Evolutionary conservation across 2,888 invertebrate genomes (phyloP), one percentile per base, ranked within the genome.

Genomic region (Sesia apiformis): DNA sequence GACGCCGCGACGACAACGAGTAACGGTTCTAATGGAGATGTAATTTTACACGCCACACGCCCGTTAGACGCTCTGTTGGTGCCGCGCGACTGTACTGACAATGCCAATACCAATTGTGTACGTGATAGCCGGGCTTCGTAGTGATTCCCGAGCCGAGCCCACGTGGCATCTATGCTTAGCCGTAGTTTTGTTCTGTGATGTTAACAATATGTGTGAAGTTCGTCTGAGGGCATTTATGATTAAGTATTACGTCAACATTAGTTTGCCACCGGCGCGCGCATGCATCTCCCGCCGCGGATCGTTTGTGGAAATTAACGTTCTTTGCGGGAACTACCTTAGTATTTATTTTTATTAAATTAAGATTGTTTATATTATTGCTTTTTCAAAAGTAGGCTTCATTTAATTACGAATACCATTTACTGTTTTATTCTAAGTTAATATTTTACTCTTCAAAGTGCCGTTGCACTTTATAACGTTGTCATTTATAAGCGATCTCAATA

Each of bases 161-260:
- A 43, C 43, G n/a, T n/a, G 46, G 46, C 65, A 60, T 63, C 64
- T 63, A 63, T 66, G 78, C 77, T 75, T 76, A 76, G 78, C 72
- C 74, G 74, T 78, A 77, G 78, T 79, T 81, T 78, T 78, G 76
- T 83, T 84, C 82, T 84, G 82, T 83, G 84, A 83, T 83, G 78
- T 78, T 81, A 80, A 76, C 73, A 73, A 75, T 78, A 76, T 75
- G 74, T 75, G 74, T 70, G 73, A 69, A 70, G 39, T 38, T 50
- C 7, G 42, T 51, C 39, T 23, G 42, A 66, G 69, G 72, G 72
- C 75, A 74, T 74, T 72, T 74, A 70, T 70, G 60, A 64, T 72
- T 72, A 72, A 71, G 70, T 72, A 69, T 71, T 72, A 68, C 59
- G 59, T 62, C 59, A 57, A 56, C 56, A 55, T 23, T 23, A 23